Percentiles rank a stretch among this genome's conserved stretches.
Evolutionary conservation across 2,888 invertebrate genomes (phyloP).

Genomic region (Pterostichus madidus): DNA sequence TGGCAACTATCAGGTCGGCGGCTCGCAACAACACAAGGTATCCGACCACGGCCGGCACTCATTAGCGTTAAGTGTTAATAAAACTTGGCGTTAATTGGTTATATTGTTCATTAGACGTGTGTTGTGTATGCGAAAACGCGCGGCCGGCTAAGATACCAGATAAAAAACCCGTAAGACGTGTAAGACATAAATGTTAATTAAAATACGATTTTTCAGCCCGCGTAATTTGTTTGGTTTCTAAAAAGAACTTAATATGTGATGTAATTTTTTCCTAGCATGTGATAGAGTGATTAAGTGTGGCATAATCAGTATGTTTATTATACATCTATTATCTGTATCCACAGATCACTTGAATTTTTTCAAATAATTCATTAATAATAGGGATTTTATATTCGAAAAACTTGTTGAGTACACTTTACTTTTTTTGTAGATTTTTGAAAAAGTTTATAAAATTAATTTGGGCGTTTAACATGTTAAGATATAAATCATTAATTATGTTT

Average conservation of each 20-base stretch:
- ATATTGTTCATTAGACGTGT: conserved; percentile 61
- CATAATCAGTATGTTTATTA: conserved; percentile 24
- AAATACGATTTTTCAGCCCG: conserved; percentile 64
- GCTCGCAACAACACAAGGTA: conserved; percentile 50
- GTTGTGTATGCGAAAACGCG: conserved; percentile 47
- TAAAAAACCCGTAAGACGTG: conserved; percentile 55
- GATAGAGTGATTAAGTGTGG: conserved; percentile 64
- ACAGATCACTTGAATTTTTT: conserved; percentile 38
- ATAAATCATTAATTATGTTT: conserved; percentile 48
- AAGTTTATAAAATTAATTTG: conserved; percentile 40
- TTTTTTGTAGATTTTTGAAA: conserved; percentile 27
- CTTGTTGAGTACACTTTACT: conserved; percentile 36
- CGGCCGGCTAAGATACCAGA: conserved; percentile 34
- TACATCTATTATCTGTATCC: conserved; percentile 30
- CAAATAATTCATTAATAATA: conserved; percentile 46
- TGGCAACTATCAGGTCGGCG: conserved; percentile 1
- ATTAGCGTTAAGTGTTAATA: conserved; percentile 63
- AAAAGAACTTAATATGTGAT: conserved; percentile 62
- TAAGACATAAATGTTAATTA: conserved; percentile 66
- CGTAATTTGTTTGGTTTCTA: conserved; percentile 62
- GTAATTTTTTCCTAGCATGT: conserved; percentile 65
- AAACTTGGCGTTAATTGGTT: conserved; percentile 65
- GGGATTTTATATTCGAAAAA: conserved; percentile 18
- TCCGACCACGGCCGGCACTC: conserved; percentile 50
- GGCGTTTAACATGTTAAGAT: conserved; percentile 42